Percentiles rank a stretch among this genome's conserved stretches.
Conservation (phyloP, 2,888 invertebrate species). For the Ephialtes manifestator region DNA sequence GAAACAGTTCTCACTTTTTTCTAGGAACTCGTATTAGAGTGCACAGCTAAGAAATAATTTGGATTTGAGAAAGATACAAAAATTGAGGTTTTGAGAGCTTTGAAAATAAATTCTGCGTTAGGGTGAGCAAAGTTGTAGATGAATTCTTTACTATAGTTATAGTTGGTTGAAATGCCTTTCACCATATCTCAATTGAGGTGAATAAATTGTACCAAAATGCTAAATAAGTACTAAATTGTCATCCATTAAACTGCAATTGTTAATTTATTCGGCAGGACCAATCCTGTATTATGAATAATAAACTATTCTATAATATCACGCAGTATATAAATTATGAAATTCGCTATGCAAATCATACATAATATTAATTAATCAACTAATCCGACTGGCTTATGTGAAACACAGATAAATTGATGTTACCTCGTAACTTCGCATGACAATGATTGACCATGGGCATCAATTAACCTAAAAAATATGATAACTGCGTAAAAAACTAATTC, state of each 20-base stretch:
- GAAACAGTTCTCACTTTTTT: not conserved
- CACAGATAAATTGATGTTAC: not conserved
- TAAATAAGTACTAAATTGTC: not conserved
- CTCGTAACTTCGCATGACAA: not conserved
- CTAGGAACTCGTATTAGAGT: not conserved
- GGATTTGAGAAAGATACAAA: too few relatives aligned
- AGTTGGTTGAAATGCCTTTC: too few relatives aligned
- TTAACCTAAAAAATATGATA: too few relatives aligned
- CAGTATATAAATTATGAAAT: not conserved
- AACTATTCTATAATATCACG: not conserved
- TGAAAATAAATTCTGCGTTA: too few relatives aligned
- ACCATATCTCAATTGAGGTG: too few relatives aligned
- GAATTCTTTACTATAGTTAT: too few relatives aligned
- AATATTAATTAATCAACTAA: conserved; percentile 15
- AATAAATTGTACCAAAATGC: not conserved
- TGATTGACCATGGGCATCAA: not conserved
- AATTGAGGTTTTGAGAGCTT: too few relatives aligned
- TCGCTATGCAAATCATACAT: not conserved
- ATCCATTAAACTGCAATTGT: not conserved
- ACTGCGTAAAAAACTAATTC: too few relatives aligned
- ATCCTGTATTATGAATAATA: not conserved
- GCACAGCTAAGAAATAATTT: too few relatives aligned
- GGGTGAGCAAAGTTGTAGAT: too few relatives aligned
- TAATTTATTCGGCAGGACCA: not conserved
- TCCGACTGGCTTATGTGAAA: not conserved